These are phyloP conservation scores for Gadus macrocephalus DNA, from an alignment of 2,113 vertebrate genomes.

Conservation along the genomic window DNA sequence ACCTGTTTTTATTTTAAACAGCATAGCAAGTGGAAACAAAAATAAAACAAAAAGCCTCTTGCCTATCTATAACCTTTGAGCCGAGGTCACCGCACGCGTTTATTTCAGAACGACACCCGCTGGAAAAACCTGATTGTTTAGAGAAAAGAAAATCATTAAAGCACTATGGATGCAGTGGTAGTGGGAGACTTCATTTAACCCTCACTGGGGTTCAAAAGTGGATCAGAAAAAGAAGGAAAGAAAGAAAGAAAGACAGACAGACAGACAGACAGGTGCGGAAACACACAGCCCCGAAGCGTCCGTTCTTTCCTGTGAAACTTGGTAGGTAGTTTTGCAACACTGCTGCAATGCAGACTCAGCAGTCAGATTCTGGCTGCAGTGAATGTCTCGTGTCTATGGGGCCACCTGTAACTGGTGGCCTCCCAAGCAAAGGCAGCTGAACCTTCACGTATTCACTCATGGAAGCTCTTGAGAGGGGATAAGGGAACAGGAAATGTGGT, in stretches of 20 bases:
- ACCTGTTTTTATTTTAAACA: conserved; percentile 62
- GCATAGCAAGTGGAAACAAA: conserved; percentile 62
- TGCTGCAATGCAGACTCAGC: conserved; percentile 52
- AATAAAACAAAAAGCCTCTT: conserved; percentile 48
- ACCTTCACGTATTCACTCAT: conserved; percentile 54
- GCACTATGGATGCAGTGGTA: conserved; percentile 44
- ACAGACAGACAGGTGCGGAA: too few species aligned
- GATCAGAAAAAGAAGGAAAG: conserved; percentile 46
- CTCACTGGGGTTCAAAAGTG: conserved; percentile 58
- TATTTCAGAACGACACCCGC: conserved; percentile 27
- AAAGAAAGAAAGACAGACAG: conserved; percentile 11
- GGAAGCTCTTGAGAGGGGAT: conserved; percentile 52
- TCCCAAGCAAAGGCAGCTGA: conserved; percentile 50
- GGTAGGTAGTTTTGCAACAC: conserved; percentile 5
- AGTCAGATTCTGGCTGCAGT: conserved; percentile 27
- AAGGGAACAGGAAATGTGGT: conserved; percentile 30
- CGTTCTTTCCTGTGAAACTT: conserved; percentile 16
- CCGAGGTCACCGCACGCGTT: conserved; percentile 38
- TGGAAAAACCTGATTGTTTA: conserved; percentile 30
- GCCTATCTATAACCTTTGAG: conserved; percentile 41
- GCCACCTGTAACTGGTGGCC: conserved; percentile 28
- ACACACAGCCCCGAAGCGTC: neutral
- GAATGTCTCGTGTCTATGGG: conserved; percentile 26
- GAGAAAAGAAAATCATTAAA: conserved; percentile 32
- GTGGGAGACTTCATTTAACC: conserved; percentile 43